Evolutionary conservation across 2,113 vertebrate species (phyloP).

Genomic region (Syngnathus scovelli): DNA sequence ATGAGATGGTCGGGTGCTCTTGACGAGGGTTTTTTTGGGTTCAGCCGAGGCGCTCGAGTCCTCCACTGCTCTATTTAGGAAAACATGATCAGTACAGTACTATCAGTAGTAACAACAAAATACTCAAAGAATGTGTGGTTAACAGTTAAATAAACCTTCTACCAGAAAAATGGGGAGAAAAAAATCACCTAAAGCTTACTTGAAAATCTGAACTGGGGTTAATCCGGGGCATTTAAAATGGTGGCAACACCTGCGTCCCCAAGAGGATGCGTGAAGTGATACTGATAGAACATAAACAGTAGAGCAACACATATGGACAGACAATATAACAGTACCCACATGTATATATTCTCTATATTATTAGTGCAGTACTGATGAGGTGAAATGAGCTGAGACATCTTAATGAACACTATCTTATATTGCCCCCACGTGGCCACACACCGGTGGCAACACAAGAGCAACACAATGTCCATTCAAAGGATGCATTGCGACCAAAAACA

Average conservation of each 20-base stretch:
- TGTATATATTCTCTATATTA: neutral
- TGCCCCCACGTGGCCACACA: neutral
- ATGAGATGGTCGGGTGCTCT: constrained; percentile 52
- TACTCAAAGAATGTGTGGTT: neutral
- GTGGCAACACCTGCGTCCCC: no score
- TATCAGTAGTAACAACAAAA: neutral
- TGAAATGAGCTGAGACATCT: neutral
- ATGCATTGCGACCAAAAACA: neutral
- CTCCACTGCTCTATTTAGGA: constrained; percentile 30
- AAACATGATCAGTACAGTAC: constrained; percentile 27
- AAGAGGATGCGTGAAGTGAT: no score
- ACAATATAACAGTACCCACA: no score
- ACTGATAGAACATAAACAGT: no score
- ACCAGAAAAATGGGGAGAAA: no score
- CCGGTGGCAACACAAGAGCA: neutral
- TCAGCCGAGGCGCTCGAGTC: constrained; percentile 34
- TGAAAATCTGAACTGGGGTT: no score
- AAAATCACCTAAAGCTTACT: no score
- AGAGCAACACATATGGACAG: no score
- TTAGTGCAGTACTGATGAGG: neutral
- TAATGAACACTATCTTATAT: neutral
- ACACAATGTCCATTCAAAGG: neutral
- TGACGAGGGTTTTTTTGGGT: constrained; percentile 41
- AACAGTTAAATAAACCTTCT: no score
- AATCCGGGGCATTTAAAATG: no score